Percentiles rank a stretch among this genome's conserved stretches.
Evolutionary conservation across 2,113 vertebrate genomes (phyloP).

Genomic region (Delphinapterus leucas): DNA sequence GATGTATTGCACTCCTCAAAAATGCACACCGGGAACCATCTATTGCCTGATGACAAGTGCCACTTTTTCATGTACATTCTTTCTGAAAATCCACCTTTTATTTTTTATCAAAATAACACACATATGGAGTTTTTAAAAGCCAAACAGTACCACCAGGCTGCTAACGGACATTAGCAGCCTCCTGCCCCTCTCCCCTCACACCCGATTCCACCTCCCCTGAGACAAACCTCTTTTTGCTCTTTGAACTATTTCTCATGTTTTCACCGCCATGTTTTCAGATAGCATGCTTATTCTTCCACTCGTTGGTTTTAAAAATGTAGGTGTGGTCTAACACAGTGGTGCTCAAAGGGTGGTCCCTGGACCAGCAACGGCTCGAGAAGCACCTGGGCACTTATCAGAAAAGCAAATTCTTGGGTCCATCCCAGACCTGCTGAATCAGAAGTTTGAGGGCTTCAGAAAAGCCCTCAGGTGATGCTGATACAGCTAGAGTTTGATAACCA

Average conservation of each 20-base stretch:
- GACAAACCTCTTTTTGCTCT: background rate
- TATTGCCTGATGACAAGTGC: too few relatives aligned
- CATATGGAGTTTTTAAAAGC: background rate
- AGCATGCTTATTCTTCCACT: background rate
- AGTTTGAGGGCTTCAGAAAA: background rate
- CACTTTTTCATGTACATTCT: rapidly evolving
- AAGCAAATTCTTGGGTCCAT: too few relatives aligned
- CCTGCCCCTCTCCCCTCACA: too few relatives aligned
- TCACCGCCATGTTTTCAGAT: background rate
- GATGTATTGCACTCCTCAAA: background rate
- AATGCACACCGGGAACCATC: background rate
- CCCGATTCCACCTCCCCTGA: background rate
- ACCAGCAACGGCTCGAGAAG: rapidly evolving
- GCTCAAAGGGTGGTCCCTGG: background rate
- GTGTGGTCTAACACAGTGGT: too few relatives aligned
- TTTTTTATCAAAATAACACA: background rate
- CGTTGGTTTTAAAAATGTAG: background rate
- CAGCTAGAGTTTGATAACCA: rapidly evolving
- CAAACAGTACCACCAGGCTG: too few relatives aligned
- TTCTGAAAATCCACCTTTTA: background rate
- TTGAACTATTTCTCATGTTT: background rate
- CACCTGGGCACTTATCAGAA: background rate
- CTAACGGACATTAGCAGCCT: background rate
- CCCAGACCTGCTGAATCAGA: background rate
- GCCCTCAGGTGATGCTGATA: background rate